Percentiles rank a stretch among this genome's conserved stretches.
These are phyloP conservation scores for Allolobophora icterica DNA, from an alignment of 2,888 invertebrate genomes.

Conservation along the genomic window DNA sequence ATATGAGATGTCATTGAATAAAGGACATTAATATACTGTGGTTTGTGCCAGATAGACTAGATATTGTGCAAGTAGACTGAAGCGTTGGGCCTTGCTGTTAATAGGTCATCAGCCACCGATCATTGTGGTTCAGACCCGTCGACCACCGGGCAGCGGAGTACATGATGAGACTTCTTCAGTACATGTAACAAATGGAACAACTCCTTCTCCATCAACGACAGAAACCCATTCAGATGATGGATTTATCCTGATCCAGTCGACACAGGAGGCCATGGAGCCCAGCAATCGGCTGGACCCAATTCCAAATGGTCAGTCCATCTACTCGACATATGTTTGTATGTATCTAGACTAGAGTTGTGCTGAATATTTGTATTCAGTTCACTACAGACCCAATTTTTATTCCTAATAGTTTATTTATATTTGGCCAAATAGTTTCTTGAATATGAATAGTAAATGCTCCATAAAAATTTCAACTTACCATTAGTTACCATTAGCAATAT, in stretches of 20 bases:
- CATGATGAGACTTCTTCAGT: neutral
- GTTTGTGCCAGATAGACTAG: too few species aligned
- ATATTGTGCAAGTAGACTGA: too few species aligned
- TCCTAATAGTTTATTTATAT: too few species aligned
- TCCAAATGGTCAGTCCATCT: neutral
- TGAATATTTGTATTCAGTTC: too few species aligned
- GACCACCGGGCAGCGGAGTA: neutral
- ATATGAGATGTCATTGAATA: too few species aligned
- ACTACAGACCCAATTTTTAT: too few species aligned
- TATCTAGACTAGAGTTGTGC: neutral
- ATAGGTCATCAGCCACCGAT: neutral
- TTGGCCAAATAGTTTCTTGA: too few species aligned
- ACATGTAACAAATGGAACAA: neutral
- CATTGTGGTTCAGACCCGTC: neutral
- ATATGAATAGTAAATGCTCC: too few species aligned
- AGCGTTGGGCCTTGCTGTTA: neutral
- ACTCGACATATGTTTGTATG: neutral
- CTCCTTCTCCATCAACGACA: neutral
- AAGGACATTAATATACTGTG: too few species aligned
- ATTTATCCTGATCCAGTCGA: constrained; percentile 23
- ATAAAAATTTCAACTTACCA: too few species aligned
- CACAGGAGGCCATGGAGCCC: neutral
- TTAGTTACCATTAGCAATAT: too few species aligned
- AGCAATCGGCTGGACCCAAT: constrained; percentile 15
- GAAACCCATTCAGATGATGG: constrained; percentile 12